A percentile compares a stretch with the other conserved stretches of the same genome.
Conservation (phyloP, 92 coral and sea anemone species). For the Paramuricea clavata region DNA sequence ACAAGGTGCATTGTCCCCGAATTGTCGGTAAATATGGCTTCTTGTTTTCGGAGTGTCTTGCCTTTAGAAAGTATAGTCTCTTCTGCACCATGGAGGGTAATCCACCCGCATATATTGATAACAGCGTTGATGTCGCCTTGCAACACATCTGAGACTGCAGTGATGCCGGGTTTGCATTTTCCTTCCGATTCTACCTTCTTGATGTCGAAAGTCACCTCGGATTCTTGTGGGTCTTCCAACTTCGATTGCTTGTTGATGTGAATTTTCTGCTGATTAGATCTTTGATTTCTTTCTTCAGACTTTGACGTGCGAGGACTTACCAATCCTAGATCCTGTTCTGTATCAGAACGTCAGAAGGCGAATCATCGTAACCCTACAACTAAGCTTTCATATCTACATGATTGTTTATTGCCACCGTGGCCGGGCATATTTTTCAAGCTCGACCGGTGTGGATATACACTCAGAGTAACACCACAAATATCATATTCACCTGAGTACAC, state of each 20-base stretch:
- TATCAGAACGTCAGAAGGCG: too few relatives aligned
- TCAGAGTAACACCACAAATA: too few relatives aligned
- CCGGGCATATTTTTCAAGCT: too few relatives aligned
- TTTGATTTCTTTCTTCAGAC: conserved; percentile 60
- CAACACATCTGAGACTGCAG: neutral
- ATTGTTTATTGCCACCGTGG: too few relatives aligned
- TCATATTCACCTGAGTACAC: too few relatives aligned
- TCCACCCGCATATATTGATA: conserved; percentile 31
- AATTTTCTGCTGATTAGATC: conserved; percentile 61
- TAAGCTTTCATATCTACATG: too few relatives aligned
- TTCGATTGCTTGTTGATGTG: conserved; percentile 72
- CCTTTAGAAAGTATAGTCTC: conserved; percentile 53
- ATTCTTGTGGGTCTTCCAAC: conserved; percentile 54
- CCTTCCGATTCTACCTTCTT: conserved; percentile 3
- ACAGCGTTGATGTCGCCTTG: conserved; percentile 12
- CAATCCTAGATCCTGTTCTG: too few relatives aligned
- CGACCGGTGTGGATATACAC: too few relatives aligned
- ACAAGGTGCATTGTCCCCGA: neutral
- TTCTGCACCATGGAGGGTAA: neutral
- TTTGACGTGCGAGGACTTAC: conserved; percentile 58
- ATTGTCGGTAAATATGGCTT: conserved; percentile 17
- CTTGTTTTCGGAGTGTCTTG: conserved; percentile 53
- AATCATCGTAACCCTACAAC: too few relatives aligned
- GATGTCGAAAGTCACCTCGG: conserved; percentile 45
- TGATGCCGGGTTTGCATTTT: neutral